Evolutionary conservation across 2,113 vertebrate genomes (phyloP), one percentile per base, ranked within the genome.

Genomic region (Etia nguti): DNA sequence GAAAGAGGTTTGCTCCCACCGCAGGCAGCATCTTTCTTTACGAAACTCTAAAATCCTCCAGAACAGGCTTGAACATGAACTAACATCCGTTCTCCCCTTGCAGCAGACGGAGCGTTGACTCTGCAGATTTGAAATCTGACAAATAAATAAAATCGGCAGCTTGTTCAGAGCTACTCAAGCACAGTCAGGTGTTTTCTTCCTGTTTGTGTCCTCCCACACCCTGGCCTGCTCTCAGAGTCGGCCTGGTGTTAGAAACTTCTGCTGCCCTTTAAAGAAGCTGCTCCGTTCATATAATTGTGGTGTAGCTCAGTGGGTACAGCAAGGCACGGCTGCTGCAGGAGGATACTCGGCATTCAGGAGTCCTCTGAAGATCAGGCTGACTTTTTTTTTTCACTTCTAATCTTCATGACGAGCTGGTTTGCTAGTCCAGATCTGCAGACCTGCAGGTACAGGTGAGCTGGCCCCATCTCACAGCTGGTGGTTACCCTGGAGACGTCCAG

Each of bases 261-360:
- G 6, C 18, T 12, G 81, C 85, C 46, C 85, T 87, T 87, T 85
- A 88, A 85, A 22, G 59, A 38, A 5, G 52, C 70, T n/a, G 65
- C 70, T 43, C n/a, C 62, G 12, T 3, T 75, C 43, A 80, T 75
- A 4, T 6, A 85, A 3, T 22, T 3, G 56, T 38, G 59, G 10
- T 73, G 65, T 38, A 12, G 20, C 10, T 50, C 43, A 20, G 70
- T 50, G 43, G 70, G 43, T 0, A 31, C 10, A 75, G 70, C 22
- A 10, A 50, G 70, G 60, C 20, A 38, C 60, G 1, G 16, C 24
- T 5, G 43, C 70, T 50, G 70, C 43, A 29, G 43, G 43, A 29
- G 26, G 15, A 46, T 24, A 29, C 43, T 75, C 9, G 0, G 9
- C 3, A 75, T 29, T 48, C 24, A 48, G 6, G 15, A 73, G 22